A percentile compares a stretch with the other conserved stretches of the same genome.
Evolutionary conservation across 2,797 vertebrate genomes (phyloP).

Genomic region (Chelonia mydas): DNA sequence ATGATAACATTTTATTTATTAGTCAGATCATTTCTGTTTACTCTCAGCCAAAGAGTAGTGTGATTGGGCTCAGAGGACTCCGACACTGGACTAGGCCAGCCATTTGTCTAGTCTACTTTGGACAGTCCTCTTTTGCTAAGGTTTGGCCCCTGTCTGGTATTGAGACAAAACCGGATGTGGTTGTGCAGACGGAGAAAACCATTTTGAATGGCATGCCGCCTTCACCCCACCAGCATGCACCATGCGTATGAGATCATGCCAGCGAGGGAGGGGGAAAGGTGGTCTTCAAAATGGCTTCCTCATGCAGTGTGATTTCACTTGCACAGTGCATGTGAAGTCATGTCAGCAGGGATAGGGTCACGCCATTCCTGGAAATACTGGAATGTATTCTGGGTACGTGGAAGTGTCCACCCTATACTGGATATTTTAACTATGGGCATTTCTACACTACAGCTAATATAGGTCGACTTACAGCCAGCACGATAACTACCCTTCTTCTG

Average conservation of each 20-base stretch:
- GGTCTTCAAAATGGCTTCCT: background rate
- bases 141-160: background rate
- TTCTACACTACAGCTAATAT: too few relatives aligned
- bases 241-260: background rate
- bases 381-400: background rate
- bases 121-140: background rate
- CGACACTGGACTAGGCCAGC: background rate
- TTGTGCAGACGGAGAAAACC: background rate
- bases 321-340: background rate
- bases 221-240: background rate
- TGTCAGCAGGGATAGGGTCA: background rate
- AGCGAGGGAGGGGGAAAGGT: background rate
- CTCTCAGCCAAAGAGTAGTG: background rate
- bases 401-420: background rate
- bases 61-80: background rate
- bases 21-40: background rate
- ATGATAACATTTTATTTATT: slow-evolving; percentile 20
- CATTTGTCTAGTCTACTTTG: background rate
- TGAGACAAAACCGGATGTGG: background rate
- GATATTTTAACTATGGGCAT: background rate
- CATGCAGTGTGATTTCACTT: background rate
- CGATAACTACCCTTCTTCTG: too few relatives aligned
- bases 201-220: background rate
- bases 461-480: too few relatives aligned
- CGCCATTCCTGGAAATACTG: background rate